These are phyloP conservation scores for Machaerirhynchus nigripectus DNA, from an alignment of 2,113 vertebrate genomes.

Conservation along the genomic window DNA sequence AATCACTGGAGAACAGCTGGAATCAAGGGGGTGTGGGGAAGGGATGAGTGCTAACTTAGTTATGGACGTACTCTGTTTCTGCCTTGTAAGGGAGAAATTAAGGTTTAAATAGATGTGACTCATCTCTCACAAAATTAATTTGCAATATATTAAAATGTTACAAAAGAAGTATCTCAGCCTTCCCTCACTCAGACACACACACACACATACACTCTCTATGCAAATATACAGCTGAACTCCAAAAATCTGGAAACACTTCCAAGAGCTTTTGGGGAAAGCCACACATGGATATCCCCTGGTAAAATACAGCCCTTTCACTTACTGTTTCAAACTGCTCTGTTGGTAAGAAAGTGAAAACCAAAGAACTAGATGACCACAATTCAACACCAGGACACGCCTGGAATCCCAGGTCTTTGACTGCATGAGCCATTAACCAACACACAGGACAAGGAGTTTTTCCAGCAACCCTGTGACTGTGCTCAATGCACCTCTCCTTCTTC, in stretches of 20 bases:
- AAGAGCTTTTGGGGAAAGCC: not conserved
- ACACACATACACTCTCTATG: not conserved
- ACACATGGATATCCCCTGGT: not conserved
- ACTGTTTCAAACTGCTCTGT: not conserved
- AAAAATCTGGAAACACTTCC: conserved; percentile 17
- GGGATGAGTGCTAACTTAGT: not conserved
- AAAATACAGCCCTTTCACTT: not conserved
- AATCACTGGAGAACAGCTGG: not conserved
- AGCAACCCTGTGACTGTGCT: not conserved
- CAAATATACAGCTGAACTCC: not conserved
- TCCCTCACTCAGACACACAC: not conserved
- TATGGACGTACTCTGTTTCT: conserved; percentile 16
- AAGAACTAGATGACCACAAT: not conserved
- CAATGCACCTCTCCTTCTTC: not conserved
- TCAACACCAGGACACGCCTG: not conserved
- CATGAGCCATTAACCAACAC: not conserved
- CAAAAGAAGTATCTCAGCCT: not conserved
- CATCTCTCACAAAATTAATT: conserved; percentile 37
- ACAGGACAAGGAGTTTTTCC: not conserved
- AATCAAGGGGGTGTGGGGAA: not conserved
- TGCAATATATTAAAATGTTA: conserved; percentile 26
- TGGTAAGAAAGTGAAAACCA: not conserved
- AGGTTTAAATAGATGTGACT: conserved; percentile 39
- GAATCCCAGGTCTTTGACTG: not conserved
- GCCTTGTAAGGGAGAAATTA: conserved; percentile 64